Base-by-base conservation (phyloP, 2,113 vertebrate genomes). In the Heliornis fulica region DNA sequence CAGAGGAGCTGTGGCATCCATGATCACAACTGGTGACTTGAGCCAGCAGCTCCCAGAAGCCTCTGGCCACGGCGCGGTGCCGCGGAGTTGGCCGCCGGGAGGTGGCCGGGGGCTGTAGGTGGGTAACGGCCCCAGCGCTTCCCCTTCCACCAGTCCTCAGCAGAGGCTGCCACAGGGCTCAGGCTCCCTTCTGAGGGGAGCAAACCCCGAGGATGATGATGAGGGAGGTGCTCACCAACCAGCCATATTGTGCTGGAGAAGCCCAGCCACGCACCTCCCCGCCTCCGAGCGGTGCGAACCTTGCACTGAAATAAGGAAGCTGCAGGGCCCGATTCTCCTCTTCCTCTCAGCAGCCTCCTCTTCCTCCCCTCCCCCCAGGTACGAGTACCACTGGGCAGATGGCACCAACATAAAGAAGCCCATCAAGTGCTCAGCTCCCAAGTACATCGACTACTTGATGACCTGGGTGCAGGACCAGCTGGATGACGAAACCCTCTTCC, bases 381-480 rank as follows among this genome's bases (percentile, higher is more conserved):
- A 99, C 23, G 99, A 99, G 92, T 99, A 99, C 97, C 99, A 99
- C 94, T 99, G 99, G 99, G 99, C 99, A 5, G 99, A 99, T 13
- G 99, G 99, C 86, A 99, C 99, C 91, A 99, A 99, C 95, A 99
- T 99, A 85, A 99, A 99, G 97, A 99, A 99, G 93, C 99, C 99
- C 2, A 99, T 99, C 95, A 99, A 99, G 94, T 99, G 99, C 97
- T 99, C 99, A 0, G 99, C 99, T 4, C 99, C 99, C 3, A 99
- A 99, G 85, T 99, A 99, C 96, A 99, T 99, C 5, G 99, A 99
- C 91, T 99, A 99, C 97, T 87, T 99, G 98, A 99, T 99, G 99
- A 99, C 99, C 9, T 99, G 99, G 99, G 99, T 99, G 86, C 99
- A 99, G 97, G 99, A 99, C 96, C 99, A 99, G 96, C 98, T 99